These are phyloP conservation scores for Helicolenus hilgendorfi DNA, from an alignment of 2,797 vertebrate species.

Conservation along the genomic window DNA sequence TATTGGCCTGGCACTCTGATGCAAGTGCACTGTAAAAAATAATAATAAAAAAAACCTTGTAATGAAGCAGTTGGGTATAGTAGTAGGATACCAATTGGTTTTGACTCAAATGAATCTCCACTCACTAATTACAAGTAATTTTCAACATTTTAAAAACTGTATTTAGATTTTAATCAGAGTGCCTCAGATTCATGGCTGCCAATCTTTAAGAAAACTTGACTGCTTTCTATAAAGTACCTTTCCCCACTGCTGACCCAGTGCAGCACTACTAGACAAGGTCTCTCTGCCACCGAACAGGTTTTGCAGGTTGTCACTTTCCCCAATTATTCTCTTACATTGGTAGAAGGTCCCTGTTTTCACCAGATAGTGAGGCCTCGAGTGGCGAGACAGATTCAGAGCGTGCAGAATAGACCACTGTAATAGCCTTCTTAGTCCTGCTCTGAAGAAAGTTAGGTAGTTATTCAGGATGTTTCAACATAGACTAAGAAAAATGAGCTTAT, in stretches of 20 bases:
- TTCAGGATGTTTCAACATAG: not conserved
- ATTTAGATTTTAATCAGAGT: no score
- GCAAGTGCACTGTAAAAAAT: not conserved
- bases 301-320: constrained; percentile 25
- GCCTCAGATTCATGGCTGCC: not conserved
- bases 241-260: not conserved
- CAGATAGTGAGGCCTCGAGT: not conserved
- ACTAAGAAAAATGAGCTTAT: not conserved
- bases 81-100: not conserved
- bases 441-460: not conserved
- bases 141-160: not conserved
- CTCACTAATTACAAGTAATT: not conserved
- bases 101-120: not conserved
- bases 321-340: not conserved
- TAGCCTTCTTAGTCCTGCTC: not conserved
- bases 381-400: not conserved
- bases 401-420: not conserved
- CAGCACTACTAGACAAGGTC: not conserved
- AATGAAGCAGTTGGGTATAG: not conserved
- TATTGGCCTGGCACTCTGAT: not conserved
- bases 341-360: not conserved
- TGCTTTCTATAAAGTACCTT: not conserved
- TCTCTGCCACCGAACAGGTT: not conserved
- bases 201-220: not conserved
- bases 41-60: not conserved